These are phyloP conservation scores for Crossocerus cetratus DNA, from an alignment of 2,888 invertebrate species.

Conservation along the genomic window DNA sequence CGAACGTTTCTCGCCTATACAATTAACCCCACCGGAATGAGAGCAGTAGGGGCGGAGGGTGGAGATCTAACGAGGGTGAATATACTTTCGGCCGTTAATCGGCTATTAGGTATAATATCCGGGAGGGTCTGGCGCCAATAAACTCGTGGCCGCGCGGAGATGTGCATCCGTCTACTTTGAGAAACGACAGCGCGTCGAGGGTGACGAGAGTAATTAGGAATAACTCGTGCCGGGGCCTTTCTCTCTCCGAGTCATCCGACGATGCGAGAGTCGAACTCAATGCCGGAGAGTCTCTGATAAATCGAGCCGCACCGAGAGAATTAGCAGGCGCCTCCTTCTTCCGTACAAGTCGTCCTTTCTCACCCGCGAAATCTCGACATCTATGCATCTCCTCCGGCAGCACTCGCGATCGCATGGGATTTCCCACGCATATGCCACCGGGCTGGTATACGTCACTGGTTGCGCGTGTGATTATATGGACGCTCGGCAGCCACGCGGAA, in stretches of 20 bases:
- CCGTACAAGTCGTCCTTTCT: too few relatives aligned
- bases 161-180: constrained; percentile 53
- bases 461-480: constrained; percentile 25
- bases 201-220: constrained; percentile 63
- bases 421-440: neutral
- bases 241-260: constrained; percentile 1
- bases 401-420: constrained; percentile 9
- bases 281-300: constrained; percentile 57
- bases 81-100: neutral
- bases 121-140: constrained; percentile 34
- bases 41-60: neutral
- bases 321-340: too few relatives aligned
- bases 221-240: constrained; percentile 54
- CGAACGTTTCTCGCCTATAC: neutral
- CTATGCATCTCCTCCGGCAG: constrained; percentile 18
- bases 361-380: neutral
- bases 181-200: constrained; percentile 49
- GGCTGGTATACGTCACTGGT: constrained; percentile 24
- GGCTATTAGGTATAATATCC: constrained; percentile 17
- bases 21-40: neutral
- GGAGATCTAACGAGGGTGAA: neutral
- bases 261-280: constrained; percentile 39
- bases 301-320: constrained; percentile 50
- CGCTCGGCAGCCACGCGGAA: constrained; percentile 18
- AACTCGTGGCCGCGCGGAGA: constrained; percentile 38